phyloP scores from a whole-genome alignment of 2,888 invertebrate genomes.

The Ethmia dodecea region DNA sequence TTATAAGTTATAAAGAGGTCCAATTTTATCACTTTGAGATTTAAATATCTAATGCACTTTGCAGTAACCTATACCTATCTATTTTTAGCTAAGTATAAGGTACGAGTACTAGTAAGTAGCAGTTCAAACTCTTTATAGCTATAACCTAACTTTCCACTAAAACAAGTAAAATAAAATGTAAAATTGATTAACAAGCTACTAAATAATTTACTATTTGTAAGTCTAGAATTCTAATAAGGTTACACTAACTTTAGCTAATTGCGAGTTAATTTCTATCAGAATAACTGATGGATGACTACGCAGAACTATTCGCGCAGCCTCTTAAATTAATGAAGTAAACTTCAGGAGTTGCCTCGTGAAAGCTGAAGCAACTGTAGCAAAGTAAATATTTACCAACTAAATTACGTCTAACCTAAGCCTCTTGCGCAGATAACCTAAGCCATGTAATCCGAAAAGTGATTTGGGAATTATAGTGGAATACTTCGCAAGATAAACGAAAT shows the following conservation, averaged over 20 bases:
- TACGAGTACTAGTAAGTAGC: no score
- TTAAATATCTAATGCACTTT: no score
- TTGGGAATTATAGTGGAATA: neutral
- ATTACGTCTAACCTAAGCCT: slow-evolving; percentile 22
- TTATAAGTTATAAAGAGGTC: no score
- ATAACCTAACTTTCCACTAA: no score
- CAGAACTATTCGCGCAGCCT: slow-evolving; percentile 17
- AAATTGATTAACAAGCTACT: no score
- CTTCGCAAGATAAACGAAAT: no score
- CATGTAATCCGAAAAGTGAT: slow-evolving; percentile 1
- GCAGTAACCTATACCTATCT: no score
- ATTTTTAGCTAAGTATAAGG: no score
- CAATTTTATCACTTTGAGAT: no score
- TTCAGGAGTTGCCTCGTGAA: slow-evolving; percentile 23
- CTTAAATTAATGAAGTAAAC: slow-evolving; percentile 27
- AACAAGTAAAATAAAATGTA: no score
- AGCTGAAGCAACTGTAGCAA: slow-evolving; percentile 15
- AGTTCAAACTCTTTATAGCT: no score
- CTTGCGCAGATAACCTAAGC: slow-evolving; percentile 6
- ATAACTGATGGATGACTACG: slow-evolving; percentile 21
- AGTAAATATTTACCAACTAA: slow-evolving; percentile 28
- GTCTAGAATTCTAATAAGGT: neutral
- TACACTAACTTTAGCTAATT: slow-evolving; percentile 4
- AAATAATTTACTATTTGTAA: no score
- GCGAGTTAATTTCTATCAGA: slow-evolving; percentile 13